Percentiles rank a stretch among this genome's conserved stretches.
Conservation (phyloP, 1,140 invertebrate species). For the Octopus bimaculoides region DNA sequence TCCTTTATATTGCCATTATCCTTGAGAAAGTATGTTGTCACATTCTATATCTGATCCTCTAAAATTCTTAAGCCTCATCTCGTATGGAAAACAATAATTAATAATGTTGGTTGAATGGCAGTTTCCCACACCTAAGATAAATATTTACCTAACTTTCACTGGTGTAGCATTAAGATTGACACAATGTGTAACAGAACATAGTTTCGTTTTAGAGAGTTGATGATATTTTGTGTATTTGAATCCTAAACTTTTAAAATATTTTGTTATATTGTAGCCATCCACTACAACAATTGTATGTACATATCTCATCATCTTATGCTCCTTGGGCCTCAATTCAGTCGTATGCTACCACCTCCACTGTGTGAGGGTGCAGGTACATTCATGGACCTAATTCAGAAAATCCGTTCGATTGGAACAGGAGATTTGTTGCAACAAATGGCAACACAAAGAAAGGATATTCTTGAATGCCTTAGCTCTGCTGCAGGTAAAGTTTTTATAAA, state of each 20-base stretch:
- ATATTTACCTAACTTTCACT: too few relatives aligned
- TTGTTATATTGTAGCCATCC: slow-evolving; percentile 68
- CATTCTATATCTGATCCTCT: too few relatives aligned
- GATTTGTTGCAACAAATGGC: slow-evolving; percentile 72
- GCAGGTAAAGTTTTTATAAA: slow-evolving; percentile 59
- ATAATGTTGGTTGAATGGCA: too few relatives aligned
- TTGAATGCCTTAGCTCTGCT: slow-evolving; percentile 68
- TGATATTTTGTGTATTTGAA: too few relatives aligned
- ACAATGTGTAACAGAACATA: too few relatives aligned
- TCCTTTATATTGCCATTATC: too few relatives aligned
- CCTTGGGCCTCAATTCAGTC: slow-evolving; percentile 63
- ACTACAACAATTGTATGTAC: slow-evolving; percentile 91
- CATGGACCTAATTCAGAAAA: slow-evolving; percentile 64
- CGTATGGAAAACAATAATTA: too few relatives aligned
- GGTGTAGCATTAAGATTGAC: too few relatives aligned
- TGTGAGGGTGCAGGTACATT: slow-evolving; percentile 60
- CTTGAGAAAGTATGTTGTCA: too few relatives aligned
- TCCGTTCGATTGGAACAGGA: slow-evolving; percentile 68
- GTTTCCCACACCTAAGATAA: too few relatives aligned
- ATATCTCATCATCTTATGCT: slow-evolving; percentile 73
- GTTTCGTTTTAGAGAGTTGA: too few relatives aligned
- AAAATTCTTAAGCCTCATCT: too few relatives aligned
- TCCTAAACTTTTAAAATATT: not conserved
- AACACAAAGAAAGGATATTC: slow-evolving; percentile 70
- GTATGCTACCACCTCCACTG: slow-evolving; percentile 57